Base-by-base conservation (phyloP, 2,797 vertebrate genomes). In the Schizopygopsis pylzovi region DNA sequence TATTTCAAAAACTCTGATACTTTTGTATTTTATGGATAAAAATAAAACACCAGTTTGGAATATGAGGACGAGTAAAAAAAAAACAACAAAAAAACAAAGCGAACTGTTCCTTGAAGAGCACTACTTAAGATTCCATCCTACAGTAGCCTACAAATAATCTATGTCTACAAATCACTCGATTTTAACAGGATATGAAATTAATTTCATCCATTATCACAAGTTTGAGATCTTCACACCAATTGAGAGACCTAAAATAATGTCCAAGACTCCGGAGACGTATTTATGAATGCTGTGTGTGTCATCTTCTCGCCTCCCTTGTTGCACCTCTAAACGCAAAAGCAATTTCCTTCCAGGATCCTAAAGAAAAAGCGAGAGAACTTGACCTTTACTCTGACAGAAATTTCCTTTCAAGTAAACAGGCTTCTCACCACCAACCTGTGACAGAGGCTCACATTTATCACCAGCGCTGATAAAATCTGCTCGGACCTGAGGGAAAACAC, bases 381-480 rank as follows among this genome's bases (percentile, higher is more conserved):
- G 96, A 97, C 96, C 96, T 97, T 97, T 97, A 94, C 92, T 92
- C 92, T 91, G 90, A 90, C 90, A 93, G 90, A 94, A 92, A 94
- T 95, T 94, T 93, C 95, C 96, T 95, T 96, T 96, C 96, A 95
- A 96, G 95, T 96, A 97, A 97, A 96, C 95, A 97, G 94, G 93
- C 92, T 95, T 94, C 96, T 93, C 94, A 93, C 95, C 94, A 94
- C 93, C 95, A 96, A 94, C 94, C 93, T 93, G 92, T 91, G 90
- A 92, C 88, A 90, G 90, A 89, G 83, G 84, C 91, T 89, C 93
- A 95, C 92, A 93, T 94, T 95, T 94, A 94, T 95, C 93, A 93
- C 93, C n/a, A 92, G 91, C 88, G 79, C 12, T 91, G 93, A 95
- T 94, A 94, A 79, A 89, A 94, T 88, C 91, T 87, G 85, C 0